Conservation (phyloP, 2,888 invertebrate species). For the Drosophila limbata region DNA sequence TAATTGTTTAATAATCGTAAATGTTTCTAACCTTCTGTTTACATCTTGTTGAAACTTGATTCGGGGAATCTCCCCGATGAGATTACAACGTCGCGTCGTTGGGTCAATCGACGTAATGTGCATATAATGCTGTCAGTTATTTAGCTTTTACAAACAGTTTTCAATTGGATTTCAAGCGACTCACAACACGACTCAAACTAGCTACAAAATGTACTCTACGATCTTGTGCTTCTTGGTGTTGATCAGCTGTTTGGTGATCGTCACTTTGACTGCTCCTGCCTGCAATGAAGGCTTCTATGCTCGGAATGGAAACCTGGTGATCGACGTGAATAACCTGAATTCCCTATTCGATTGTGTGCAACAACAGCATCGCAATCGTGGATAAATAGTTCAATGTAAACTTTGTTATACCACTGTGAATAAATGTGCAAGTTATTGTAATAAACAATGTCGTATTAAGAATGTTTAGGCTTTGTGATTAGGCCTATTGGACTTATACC, state of each 20-base stretch:
- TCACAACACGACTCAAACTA: not conserved
- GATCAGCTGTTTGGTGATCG: not conserved
- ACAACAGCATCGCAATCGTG: constrained; percentile 32
- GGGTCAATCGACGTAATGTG: constrained; percentile 1
- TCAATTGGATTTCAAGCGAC: constrained; percentile 24
- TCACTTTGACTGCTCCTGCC: constrained; percentile 29
- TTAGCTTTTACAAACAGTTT: constrained; percentile 32
- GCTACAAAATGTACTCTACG: constrained; percentile 30
- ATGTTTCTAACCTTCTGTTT: constrained; percentile 26
- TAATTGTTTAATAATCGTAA: constrained; percentile 11
- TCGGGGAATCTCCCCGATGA: constrained; percentile 61
- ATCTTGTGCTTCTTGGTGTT: constrained; percentile 12
- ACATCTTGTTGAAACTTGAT: constrained; percentile 37
- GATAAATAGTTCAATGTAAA: not conserved
- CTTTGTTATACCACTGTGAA: not conserved
- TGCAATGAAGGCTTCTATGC: constrained; percentile 50
- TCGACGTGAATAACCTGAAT: constrained; percentile 41
- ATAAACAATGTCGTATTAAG: not conserved
- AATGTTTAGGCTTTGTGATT: not conserved
- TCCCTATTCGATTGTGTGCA: constrained; percentile 46
- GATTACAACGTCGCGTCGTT: constrained; percentile 8
- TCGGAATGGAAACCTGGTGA: constrained; percentile 46
- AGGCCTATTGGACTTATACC: not conserved
- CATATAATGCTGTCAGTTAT: constrained; percentile 37
- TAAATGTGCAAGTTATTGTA: constrained; percentile 8